phyloP scores from a whole-genome alignment of 2,888 invertebrate species.

The Metellina segmentata region DNA sequence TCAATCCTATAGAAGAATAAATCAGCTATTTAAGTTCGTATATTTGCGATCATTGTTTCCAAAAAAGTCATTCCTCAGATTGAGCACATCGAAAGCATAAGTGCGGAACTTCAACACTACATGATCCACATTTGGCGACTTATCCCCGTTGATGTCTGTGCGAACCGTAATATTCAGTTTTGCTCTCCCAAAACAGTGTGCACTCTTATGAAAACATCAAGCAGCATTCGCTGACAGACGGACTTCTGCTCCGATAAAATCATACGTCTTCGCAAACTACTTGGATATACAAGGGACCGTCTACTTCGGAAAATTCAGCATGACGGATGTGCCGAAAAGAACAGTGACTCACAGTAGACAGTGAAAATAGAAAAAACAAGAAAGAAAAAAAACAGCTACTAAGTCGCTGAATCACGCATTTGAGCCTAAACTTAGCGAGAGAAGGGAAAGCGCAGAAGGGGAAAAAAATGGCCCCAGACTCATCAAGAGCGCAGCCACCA shows the following conservation, averaged over 20 bases:
- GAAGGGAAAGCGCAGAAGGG: background rate
- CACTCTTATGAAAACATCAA: background rate
- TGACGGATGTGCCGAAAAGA: constrained; percentile 55
- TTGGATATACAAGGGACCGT: constrained; percentile 33
- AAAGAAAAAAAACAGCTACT: background rate
- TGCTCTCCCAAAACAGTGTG: background rate
- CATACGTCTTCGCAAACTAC: constrained; percentile 49
- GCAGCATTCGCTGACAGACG: background rate
- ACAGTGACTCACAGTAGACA: constrained; percentile 59
- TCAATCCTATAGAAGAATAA: too few relatives aligned
- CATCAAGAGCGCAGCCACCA: constrained; percentile 10
- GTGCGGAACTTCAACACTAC: background rate
- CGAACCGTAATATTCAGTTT: background rate
- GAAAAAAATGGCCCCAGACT: background rate
- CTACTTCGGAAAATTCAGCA: constrained; percentile 40
- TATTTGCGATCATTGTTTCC: too few relatives aligned
- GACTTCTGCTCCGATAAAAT: constrained; percentile 19
- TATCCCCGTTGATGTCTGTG: background rate
- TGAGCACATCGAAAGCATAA: too few relatives aligned
- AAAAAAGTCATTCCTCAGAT: too few relatives aligned
- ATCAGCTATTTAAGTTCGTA: too few relatives aligned
- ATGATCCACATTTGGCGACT: background rate
- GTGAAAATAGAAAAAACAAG: background rate
- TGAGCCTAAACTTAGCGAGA: background rate
- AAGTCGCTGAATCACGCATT: constrained; percentile 47